These are phyloP conservation scores for Girardinichthys multiradiatus DNA, from an alignment of 2,113 vertebrate species.

Conservation along the genomic window DNA sequence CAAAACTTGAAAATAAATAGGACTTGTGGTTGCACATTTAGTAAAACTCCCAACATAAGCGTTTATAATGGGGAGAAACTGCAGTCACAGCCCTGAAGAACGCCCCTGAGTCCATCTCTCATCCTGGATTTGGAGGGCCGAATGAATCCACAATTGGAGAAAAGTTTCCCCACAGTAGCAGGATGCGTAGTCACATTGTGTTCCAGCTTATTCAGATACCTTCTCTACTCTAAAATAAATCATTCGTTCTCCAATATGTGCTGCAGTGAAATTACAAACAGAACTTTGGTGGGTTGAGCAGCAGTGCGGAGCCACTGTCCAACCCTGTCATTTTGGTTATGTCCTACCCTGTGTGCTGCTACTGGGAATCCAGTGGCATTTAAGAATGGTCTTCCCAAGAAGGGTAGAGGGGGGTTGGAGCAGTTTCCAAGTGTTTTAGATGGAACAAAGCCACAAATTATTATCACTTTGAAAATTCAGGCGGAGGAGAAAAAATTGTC, in stretches of 20 bases:
- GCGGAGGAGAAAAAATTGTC: slow-evolving; percentile 32
- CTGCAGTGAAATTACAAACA: slow-evolving; percentile 47
- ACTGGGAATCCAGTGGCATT: slow-evolving; percentile 47
- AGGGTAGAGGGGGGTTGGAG: slow-evolving; percentile 40
- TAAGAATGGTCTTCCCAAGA: slow-evolving; percentile 37
- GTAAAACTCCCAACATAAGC: too few species aligned
- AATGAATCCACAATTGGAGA: slow-evolving; percentile 31
- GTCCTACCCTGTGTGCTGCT: slow-evolving; percentile 55
- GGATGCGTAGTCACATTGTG: background rate
- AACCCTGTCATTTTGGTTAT: slow-evolving; percentile 79
- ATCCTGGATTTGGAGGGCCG: background rate
- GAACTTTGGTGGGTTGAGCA: slow-evolving; percentile 58
- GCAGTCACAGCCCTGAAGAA: background rate
- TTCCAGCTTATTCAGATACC: slow-evolving; percentile 10
- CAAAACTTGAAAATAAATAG: slow-evolving; percentile 34
- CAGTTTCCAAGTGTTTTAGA: slow-evolving; percentile 49
- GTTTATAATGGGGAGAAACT: background rate
- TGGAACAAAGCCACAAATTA: slow-evolving; percentile 69
- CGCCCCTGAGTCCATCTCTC: background rate
- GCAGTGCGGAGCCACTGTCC: slow-evolving; percentile 58
- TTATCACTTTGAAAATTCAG: slow-evolving; percentile 61
- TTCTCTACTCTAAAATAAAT: slow-evolving; percentile 31
- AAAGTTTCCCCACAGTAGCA: background rate
- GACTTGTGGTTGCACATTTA: background rate
- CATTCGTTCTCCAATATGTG: background rate